These are phyloP conservation scores for Zootoca vivipara DNA, from an alignment of 2,113 vertebrate species.

Conservation along the genomic window DNA sequence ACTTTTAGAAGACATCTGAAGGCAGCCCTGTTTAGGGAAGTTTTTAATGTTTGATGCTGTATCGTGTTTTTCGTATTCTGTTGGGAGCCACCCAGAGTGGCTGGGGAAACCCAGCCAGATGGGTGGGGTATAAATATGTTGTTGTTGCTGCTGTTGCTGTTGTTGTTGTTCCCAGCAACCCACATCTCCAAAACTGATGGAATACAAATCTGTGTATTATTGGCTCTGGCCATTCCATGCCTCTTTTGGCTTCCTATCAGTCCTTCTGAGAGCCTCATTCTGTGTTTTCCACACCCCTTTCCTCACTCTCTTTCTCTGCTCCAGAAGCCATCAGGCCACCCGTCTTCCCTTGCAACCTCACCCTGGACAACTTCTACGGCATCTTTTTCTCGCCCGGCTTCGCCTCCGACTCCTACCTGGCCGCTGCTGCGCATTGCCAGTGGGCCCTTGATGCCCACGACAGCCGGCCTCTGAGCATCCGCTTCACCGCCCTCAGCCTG, in stretches of 20 bases:
- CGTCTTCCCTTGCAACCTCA: constrained; percentile 78
- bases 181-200: neutral
- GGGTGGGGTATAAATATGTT: too few species aligned
- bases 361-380: constrained; percentile 85
- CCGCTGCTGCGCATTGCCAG: constrained; percentile 70
- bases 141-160: too few species aligned
- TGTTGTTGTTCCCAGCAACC: too few species aligned
- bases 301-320: neutral
- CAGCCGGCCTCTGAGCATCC: constrained; percentile 80
- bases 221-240: neutral
- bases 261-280: too few species aligned
- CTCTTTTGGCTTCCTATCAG: neutral
- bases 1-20: too few species aligned
- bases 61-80: too few species aligned
- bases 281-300: neutral
- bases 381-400: constrained; percentile 79
- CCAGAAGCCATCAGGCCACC: neutral
- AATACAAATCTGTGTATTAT: neutral
- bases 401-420: constrained; percentile 17
- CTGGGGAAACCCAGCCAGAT: too few species aligned
- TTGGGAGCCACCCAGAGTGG: too few species aligned
- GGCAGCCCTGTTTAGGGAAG: too few species aligned
- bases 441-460: constrained; percentile 88
- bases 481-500: constrained; percentile 80
- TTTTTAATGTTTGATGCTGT: too few species aligned